phyloP scores from a whole-genome alignment of 2,888 invertebrate species.

The Brachylomia viminalis region DNA sequence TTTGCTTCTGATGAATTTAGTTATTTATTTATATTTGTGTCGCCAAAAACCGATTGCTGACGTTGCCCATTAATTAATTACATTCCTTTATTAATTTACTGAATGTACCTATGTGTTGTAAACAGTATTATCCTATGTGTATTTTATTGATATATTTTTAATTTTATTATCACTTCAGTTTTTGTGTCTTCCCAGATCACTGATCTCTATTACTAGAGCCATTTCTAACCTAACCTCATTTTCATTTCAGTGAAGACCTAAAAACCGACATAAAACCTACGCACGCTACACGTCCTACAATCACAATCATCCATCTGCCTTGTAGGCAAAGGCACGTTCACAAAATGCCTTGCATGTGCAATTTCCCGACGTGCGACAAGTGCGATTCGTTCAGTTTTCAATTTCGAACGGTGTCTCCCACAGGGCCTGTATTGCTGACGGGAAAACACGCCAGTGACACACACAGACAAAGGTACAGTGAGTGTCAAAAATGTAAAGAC shows the following conservation, averaged over 20 bases:
- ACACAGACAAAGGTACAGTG: slow-evolving; percentile 15
- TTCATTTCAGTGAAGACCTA: too few species aligned
- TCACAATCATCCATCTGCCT: slow-evolving; percentile 29
- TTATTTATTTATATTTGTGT: not conserved
- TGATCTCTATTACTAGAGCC: not conserved
- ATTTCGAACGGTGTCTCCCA: slow-evolving; percentile 72
- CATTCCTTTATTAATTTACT: not conserved
- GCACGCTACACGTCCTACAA: slow-evolving; percentile 8
- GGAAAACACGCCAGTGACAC: slow-evolving; percentile 56
- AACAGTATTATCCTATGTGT: not conserved
- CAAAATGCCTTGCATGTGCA: slow-evolving; percentile 55
- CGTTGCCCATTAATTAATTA: too few species aligned
- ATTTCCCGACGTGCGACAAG: slow-evolving; percentile 57
- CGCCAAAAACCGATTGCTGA: not conserved
- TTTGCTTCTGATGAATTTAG: too few species aligned
- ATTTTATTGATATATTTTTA: too few species aligned
- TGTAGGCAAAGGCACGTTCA: slow-evolving; percentile 31
- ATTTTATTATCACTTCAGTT: not conserved
- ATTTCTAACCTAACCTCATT: not conserved
- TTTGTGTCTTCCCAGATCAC: not conserved
- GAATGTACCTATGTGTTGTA: too few species aligned
- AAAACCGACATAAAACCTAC: slow-evolving; percentile 6
- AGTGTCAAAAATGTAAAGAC: not conserved
- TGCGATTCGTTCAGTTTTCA: slow-evolving; percentile 76
- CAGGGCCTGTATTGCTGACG: slow-evolving; percentile 69